Conservation (phyloP, 1,140 invertebrate genomes). For the Oscheius sp. region DNA sequence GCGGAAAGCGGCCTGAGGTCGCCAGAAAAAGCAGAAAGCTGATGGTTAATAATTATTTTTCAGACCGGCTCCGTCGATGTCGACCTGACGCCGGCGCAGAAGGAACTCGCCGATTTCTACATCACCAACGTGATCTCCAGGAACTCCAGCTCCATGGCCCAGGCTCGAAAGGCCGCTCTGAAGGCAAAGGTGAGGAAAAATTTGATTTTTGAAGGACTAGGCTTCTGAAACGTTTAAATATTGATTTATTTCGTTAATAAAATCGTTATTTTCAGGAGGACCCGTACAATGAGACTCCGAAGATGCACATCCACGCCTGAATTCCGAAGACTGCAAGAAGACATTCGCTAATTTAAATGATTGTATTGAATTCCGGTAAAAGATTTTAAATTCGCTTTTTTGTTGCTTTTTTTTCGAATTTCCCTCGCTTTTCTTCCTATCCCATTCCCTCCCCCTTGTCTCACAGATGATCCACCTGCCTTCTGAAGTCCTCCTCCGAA, state of each 20-base stretch:
- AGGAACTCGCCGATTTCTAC: slow-evolving; percentile 86
- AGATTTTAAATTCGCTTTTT: too few relatives aligned
- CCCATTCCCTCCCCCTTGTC: neutral
- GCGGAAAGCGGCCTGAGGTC: too few relatives aligned
- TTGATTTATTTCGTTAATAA: too few relatives aligned
- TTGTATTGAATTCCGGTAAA: too few relatives aligned
- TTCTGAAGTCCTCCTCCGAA: too few relatives aligned
- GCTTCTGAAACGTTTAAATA: too few relatives aligned
- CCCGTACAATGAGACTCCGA: neutral
- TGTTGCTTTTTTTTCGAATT: neutral
- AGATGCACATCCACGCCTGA: neutral
- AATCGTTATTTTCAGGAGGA: too few relatives aligned
- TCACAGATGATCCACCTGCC: too few relatives aligned
- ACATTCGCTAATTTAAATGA: too few relatives aligned
- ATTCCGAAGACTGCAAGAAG: too few relatives aligned
- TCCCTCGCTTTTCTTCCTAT: neutral
- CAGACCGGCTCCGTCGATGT: slow-evolving; percentile 65
- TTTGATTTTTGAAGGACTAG: too few relatives aligned
- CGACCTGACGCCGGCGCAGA: slow-evolving; percentile 75
- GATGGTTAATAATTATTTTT: neutral
- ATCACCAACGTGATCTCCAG: slow-evolving; percentile 95
- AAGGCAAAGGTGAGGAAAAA: slow-evolving; percentile 27
- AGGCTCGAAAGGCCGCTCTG: slow-evolving; percentile 33
- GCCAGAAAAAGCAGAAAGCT: too few relatives aligned
- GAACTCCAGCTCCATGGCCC: slow-evolving; percentile 92